These are phyloP conservation scores for Psilanteris sp. DNA, from an alignment of 1,140 invertebrate species.

Conservation along the genomic window DNA sequence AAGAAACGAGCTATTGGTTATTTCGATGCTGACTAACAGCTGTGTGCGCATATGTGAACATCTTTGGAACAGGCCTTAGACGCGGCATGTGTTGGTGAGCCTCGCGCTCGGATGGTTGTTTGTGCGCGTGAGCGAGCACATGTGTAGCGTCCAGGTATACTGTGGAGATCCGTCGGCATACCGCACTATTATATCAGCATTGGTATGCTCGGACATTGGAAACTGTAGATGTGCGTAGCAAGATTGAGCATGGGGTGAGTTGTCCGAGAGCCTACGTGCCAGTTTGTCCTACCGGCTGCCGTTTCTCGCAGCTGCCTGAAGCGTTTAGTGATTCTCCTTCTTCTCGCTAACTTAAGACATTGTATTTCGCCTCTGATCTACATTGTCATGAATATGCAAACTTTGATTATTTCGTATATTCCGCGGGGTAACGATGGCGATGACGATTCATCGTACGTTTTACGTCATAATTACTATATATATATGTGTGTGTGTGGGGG, in stretches of 20 bases:
- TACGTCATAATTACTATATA: too few relatives aligned
- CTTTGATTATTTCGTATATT: slow-evolving; percentile 20
- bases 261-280: slow-evolving; percentile 31
- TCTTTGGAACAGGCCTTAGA: slow-evolving; percentile 14
- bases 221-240: slow-evolving; percentile 29
- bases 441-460: too few relatives aligned
- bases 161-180: slow-evolving; percentile 16
- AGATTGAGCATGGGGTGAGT: slow-evolving; percentile 19
- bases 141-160: too few relatives aligned
- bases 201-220: slow-evolving; percentile 51
- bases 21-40: slow-evolving; percentile 27
- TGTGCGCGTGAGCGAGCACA: not conserved
- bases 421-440: slow-evolving; percentile 1
- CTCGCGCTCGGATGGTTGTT: not conserved
- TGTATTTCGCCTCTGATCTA: slow-evolving; percentile 19
- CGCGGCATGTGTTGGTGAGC: not conserved
- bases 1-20: slow-evolving; percentile 14
- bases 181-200: slow-evolving; percentile 51
- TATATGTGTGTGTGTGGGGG: too few relatives aligned
- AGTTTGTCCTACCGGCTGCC: slow-evolving; percentile 62
- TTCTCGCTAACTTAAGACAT: slow-evolving; percentile 23
- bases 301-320: slow-evolving; percentile 49
- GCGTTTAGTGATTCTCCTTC: slow-evolving; percentile 21
- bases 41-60: slow-evolving; percentile 37
- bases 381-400: slow-evolving; percentile 37